Percentiles rank a stretch among this genome's conserved stretches.
Conservation (phyloP, 92 coral and sea anemone species). For the Hydrozoanthus gracilis region DNA sequence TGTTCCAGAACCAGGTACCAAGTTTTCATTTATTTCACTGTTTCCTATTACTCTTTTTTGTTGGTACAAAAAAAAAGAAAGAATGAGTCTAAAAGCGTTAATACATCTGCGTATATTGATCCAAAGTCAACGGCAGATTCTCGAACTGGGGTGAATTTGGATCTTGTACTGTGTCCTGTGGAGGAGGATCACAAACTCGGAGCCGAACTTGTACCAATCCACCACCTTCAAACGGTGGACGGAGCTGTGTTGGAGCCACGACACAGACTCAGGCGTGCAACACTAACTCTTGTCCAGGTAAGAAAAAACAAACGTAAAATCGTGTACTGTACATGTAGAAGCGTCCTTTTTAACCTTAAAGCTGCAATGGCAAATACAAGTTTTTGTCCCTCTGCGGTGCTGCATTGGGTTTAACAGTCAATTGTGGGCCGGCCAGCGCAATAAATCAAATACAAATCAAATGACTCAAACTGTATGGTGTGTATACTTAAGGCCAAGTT, state of each 20-base stretch:
- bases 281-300: not conserved
- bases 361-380: too few relatives aligned
- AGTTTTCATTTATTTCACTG: not conserved
- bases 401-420: too few relatives aligned
- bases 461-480: too few relatives aligned
- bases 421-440: too few relatives aligned
- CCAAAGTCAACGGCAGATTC: not conserved
- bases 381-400: too few relatives aligned
- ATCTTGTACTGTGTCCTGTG: not conserved
- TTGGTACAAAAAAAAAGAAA: not conserved
- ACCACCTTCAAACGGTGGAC: not conserved
- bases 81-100: too few relatives aligned
- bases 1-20: not conserved
- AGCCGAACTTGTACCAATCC: not conserved
- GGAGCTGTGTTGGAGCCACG: not conserved
- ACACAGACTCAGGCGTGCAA: not conserved
- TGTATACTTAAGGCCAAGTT: too few relatives aligned
- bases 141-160: not conserved
- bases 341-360: too few relatives aligned
- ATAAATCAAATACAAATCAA: too few relatives aligned
- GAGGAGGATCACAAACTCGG: not conserved
- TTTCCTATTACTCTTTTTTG: not conserved
- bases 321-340: too few relatives aligned
- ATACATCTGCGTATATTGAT: too few relatives aligned
- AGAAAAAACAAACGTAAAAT: too few relatives aligned